phyloP scores from a whole-genome alignment of 2,888 invertebrate species.

The Euplexia lucipara region DNA sequence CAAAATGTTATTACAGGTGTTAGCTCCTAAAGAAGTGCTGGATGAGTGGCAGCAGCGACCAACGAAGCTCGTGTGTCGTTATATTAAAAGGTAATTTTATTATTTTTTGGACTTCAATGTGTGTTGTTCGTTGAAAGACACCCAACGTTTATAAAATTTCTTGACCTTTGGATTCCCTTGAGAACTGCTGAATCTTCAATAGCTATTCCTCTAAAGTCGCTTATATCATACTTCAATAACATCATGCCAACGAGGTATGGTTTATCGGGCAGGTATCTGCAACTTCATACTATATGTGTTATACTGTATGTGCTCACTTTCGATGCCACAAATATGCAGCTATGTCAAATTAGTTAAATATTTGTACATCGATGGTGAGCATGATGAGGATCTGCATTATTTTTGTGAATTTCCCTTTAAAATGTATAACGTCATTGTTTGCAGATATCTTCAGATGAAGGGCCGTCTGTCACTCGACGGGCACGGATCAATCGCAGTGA shows the following conservation, averaged over 20 bases:
- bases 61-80: constrained; percentile 95
- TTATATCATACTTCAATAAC: no score
- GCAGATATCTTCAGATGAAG: constrained; percentile 93
- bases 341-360: no score
- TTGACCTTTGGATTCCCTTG: not conserved
- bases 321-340: no score
- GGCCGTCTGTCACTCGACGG: constrained; percentile 94
- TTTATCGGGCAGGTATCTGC: no score
- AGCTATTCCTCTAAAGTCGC: no score
- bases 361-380: no score
- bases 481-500: constrained; percentile 95
- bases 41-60: constrained; percentile 98
- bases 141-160: not conserved
- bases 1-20: constrained; percentile 91
- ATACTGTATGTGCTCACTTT: no score
- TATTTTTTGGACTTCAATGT: not conserved
- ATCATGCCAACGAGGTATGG: no score
- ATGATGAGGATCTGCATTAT: no score
- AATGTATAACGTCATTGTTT: constrained; percentile 3
- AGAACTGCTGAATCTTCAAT: no score
- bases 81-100: constrained; percentile 92
- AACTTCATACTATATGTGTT: no score
- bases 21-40: constrained; percentile 96
- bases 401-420: not conserved
- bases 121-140: not conserved